phyloP scores from a whole-genome alignment of 2,797 vertebrate genomes.

The Semotilus atromaculatus region DNA sequence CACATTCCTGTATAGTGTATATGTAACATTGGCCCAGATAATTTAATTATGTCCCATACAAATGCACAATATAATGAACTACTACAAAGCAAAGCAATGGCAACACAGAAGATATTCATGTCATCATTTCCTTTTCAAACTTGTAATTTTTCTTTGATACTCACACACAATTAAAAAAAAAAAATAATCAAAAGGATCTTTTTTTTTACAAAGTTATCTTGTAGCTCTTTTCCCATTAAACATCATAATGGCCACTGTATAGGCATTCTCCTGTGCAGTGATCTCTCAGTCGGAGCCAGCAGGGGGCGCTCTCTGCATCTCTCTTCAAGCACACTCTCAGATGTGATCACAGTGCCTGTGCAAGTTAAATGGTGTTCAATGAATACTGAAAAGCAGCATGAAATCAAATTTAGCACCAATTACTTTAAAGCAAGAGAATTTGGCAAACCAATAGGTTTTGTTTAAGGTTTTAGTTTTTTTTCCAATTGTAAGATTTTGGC shows the following conservation, averaged over 20 bases:
- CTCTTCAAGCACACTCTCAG: neutral
- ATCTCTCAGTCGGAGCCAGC: neutral
- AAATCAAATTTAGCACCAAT: neutral
- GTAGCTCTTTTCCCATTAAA: neutral
- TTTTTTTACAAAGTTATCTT: neutral
- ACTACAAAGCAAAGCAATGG: neutral
- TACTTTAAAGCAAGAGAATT: neutral
- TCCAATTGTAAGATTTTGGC: neutral
- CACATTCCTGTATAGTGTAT: too few relatives aligned
- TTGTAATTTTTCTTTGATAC: neutral
- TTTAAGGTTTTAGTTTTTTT: too few relatives aligned
- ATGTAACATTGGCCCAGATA: neutral
- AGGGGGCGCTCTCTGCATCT: constrained; percentile 3
- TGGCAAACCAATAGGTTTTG: neutral
- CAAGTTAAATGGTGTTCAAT: neutral
- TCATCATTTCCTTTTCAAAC: too few relatives aligned
- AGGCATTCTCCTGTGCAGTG: neutral
- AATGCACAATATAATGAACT: neutral
- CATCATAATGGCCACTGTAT: neutral
- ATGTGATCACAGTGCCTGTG: neutral
- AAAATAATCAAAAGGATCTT: neutral
- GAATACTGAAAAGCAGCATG: neutral
- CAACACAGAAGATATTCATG: neutral
- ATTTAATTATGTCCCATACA: neutral
- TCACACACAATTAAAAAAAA: too few relatives aligned